A percentile compares a stretch with the other conserved stretches of the same genome.
These are phyloP conservation scores for Spheniscus humboldti DNA, from an alignment of 2,797 vertebrate species.

Conservation along the genomic window DNA sequence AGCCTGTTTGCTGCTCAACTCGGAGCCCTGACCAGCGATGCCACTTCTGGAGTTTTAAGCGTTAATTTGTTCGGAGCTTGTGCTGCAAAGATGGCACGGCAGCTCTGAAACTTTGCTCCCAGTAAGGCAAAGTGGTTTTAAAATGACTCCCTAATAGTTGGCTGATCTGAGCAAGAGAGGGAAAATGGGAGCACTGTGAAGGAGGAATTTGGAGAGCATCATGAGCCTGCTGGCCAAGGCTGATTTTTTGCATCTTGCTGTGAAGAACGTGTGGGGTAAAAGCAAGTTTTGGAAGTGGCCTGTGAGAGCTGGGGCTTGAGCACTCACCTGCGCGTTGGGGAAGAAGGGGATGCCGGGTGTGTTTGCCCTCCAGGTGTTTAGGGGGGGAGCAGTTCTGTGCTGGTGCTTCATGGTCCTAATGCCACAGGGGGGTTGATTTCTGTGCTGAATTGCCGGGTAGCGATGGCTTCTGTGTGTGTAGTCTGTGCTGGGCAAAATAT, in stretches of 20 bases:
- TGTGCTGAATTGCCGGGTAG: background rate
- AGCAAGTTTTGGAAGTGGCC: background rate
- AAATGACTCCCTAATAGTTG: background rate
- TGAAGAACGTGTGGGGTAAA: background rate
- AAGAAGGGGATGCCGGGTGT: background rate
- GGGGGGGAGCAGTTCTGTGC: background rate
- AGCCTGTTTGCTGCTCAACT: background rate
- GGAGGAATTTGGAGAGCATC: background rate
- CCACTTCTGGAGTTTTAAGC: background rate
- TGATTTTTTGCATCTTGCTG: background rate
- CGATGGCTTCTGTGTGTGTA: background rate
- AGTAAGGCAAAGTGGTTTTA: background rate
- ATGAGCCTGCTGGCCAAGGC: background rate
- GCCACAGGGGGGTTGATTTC: background rate
- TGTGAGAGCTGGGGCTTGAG: background rate
- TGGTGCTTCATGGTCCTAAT: background rate
- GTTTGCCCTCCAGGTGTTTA: background rate
- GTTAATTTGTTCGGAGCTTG: rapidly evolving
- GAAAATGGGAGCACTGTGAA: background rate
- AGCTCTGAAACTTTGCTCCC: background rate
- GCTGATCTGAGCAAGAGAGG: background rate
- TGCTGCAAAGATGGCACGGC: background rate
- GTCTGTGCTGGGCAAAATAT: background rate
- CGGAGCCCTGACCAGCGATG: rapidly evolving
- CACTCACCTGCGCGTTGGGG: background rate